These are phyloP conservation scores for Penaeus vannamei DNA, from an alignment of 1,140 invertebrate genomes.

Conservation along the genomic window DNA sequence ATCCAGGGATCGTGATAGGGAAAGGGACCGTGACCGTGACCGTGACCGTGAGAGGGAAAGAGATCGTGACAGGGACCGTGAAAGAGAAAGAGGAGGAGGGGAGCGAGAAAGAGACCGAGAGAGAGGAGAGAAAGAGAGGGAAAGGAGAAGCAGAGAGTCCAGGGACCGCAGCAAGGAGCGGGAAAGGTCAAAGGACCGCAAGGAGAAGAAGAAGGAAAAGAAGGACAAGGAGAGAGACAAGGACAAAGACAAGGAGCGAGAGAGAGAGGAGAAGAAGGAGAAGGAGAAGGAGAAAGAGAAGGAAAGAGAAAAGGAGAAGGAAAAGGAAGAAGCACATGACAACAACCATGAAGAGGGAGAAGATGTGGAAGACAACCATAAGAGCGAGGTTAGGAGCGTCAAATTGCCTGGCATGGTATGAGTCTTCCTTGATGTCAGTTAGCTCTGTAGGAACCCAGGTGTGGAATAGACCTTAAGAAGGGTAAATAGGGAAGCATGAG, in stretches of 20 bases:
- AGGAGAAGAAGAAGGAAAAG: constrained; percentile 66
- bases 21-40: constrained; percentile 61
- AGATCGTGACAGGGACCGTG: constrained; percentile 65
- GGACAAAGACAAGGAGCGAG: constrained; percentile 63
- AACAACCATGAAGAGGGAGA: constrained; percentile 62
- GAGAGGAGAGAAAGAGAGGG: constrained; percentile 69
- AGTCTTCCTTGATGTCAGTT: not conserved
- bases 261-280: constrained; percentile 64
- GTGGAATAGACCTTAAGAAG: not conserved
- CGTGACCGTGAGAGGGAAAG: constrained; percentile 70
- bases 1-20: constrained; percentile 56
- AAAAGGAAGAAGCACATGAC: constrained; percentile 58
- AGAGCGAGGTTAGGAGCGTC: constrained; percentile 65
- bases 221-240: constrained; percentile 62
- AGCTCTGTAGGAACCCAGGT: too few species aligned
- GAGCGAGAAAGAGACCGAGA: constrained; percentile 69
- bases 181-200: constrained; percentile 59
- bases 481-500: not conserved
- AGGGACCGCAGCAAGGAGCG: constrained; percentile 69
- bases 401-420: constrained; percentile 52
- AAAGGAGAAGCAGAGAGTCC: constrained; percentile 55
- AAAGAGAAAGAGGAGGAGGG: constrained; percentile 58
- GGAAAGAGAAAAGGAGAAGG: constrained; percentile 59
- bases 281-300: constrained; percentile 68
- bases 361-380: constrained; percentile 65